These are phyloP conservation scores for Montipora efflorescens DNA, from an alignment of 64 coral and sea anemone species.

Conservation along the genomic window DNA sequence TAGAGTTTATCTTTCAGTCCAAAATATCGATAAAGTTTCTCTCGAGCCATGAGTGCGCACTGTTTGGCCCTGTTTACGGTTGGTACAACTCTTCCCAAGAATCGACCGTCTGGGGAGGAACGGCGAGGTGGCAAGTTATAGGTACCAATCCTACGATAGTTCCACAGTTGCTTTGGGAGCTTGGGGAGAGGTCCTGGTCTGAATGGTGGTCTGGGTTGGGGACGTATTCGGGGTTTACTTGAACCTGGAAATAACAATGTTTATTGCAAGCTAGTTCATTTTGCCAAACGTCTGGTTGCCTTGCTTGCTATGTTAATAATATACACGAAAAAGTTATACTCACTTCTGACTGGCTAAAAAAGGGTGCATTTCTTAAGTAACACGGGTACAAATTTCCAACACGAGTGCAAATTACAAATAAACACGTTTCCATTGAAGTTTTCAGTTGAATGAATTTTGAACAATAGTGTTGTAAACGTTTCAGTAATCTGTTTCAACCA, in stretches of 20 bases:
- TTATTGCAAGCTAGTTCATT: not conserved
- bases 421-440: no score
- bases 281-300: not conserved
- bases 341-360: no score
- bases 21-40: slow-evolving; percentile 32
- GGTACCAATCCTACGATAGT: slow-evolving; percentile 34
- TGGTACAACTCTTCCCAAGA: slow-evolving; percentile 2
- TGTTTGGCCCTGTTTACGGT: slow-evolving; percentile 4
- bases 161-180: slow-evolving; percentile 6
- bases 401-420: no score
- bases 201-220: not conserved
- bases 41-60: slow-evolving; percentile 14
- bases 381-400: no score
- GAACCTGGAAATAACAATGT: not conserved
- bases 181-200: slow-evolving; percentile 14
- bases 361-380: no score
- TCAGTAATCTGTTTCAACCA: no score
- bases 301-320: not conserved
- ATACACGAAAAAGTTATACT: not conserved
- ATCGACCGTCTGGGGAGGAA: not conserved
- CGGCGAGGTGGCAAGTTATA: not conserved
- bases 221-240: not conserved
- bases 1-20: slow-evolving; percentile 13
- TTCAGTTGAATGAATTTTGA: no score
- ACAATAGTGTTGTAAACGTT: no score